Evolutionary conservation across 1,140 invertebrate species (phyloP).

Genomic region (Melitaea cinxia): DNA sequence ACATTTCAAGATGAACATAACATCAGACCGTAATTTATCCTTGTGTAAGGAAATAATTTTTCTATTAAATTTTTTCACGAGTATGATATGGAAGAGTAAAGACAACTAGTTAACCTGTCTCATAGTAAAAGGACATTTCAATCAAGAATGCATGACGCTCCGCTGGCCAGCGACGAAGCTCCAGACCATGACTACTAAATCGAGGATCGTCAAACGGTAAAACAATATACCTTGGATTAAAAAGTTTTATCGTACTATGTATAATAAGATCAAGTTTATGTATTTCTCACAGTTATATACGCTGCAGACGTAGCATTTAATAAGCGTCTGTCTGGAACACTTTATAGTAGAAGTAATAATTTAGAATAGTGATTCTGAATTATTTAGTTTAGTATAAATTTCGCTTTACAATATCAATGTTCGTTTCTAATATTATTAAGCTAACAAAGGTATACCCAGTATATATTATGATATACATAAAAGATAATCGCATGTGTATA

Average conservation of each 20-base stretch:
- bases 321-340: not conserved
- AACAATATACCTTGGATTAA: not conserved
- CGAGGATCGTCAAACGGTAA: slow-evolving; percentile 9
- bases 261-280: not conserved
- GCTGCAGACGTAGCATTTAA: not conserved
- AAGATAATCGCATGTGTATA: too few relatives aligned
- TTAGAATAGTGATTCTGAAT: not conserved
- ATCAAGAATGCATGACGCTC: slow-evolving; percentile 17
- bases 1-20: not conserved
- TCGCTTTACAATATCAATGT: not conserved
- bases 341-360: not conserved
- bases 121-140: slow-evolving; percentile 20
- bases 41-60: too few relatives aligned
- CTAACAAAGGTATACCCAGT: too few relatives aligned
- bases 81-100: not conserved
- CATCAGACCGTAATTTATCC: not conserved
- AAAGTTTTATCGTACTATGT: not conserved
- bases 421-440: too few relatives aligned
- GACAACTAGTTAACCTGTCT: not conserved
- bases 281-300: not conserved
- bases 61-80: too few relatives aligned
- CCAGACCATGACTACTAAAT: slow-evolving; percentile 11
- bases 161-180: slow-evolving; percentile 18
- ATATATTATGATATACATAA: too few relatives aligned
- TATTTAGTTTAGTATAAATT: not conserved